Evolutionary conservation across 2,113 vertebrate species (phyloP).

Genomic region (Dipodomys stephensi): DNA sequence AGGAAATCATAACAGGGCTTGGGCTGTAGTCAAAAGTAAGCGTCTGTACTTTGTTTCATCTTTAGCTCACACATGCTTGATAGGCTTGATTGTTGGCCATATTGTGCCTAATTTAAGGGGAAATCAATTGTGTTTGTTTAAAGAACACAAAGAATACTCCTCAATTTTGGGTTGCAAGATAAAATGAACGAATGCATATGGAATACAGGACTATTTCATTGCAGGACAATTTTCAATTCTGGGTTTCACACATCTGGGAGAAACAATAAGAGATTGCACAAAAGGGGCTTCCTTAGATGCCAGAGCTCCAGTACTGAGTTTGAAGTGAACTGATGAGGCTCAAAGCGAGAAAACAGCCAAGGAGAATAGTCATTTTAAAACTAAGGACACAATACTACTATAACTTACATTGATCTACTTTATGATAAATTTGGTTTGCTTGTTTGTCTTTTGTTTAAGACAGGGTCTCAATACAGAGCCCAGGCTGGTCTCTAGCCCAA

Average conservation of each 20-base stretch:
- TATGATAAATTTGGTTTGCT: too few species aligned
- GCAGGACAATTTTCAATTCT: not conserved
- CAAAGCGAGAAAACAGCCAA: not conserved
- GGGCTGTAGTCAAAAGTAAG: not conserved
- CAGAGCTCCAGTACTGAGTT: not conserved
- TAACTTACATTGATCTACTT: not conserved
- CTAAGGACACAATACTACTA: not conserved
- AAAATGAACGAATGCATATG: not conserved
- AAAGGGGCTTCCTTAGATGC: not conserved
- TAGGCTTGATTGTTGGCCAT: not conserved
- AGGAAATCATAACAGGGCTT: not conserved
- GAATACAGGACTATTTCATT: not conserved
- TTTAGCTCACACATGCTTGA: constrained; percentile 2
- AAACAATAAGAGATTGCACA: not conserved
- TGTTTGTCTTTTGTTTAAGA: too few species aligned
- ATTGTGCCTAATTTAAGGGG: not conserved
- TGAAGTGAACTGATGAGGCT: not conserved
- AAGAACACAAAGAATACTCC: not conserved
- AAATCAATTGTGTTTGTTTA: not conserved
- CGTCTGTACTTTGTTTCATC: not conserved
- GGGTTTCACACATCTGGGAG: too few species aligned
- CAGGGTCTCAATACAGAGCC: too few species aligned
- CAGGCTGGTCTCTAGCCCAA: too few species aligned
- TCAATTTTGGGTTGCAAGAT: not conserved
- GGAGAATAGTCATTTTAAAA: not conserved